A percentile compares a stretch with the other conserved stretches of the same genome.
Evolutionary conservation across 2,888 invertebrate species (phyloP).

Genomic region (Thalpophila matura): DNA sequence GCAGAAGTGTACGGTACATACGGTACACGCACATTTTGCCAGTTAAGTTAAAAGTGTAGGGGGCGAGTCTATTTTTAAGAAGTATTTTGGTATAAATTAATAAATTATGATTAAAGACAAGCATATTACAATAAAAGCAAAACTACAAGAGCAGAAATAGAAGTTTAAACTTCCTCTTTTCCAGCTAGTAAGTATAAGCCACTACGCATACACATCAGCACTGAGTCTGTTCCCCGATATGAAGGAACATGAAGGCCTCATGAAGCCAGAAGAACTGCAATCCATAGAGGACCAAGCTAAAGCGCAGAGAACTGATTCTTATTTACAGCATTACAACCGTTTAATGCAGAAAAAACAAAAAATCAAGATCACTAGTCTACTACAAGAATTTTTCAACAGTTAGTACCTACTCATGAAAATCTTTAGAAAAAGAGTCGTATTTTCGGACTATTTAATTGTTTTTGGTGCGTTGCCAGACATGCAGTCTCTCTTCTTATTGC

Average conservation of each 20-base stretch:
- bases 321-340: slow-evolving; percentile 70
- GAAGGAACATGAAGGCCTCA: slow-evolving; percentile 83
- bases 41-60: too few species aligned
- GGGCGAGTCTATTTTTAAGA: too few species aligned
- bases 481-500: slow-evolving; percentile 31
- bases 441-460: not conserved
- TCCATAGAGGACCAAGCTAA: slow-evolving; percentile 75
- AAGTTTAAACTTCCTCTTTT: slow-evolving; percentile 42
- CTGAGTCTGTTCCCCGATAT: slow-evolving; percentile 87
- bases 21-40: too few species aligned
- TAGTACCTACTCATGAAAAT: slow-evolving; percentile 38
- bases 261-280: slow-evolving; percentile 77
- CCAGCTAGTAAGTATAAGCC: slow-evolving; percentile 83
- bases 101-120: not conserved
- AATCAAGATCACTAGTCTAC: slow-evolving; percentile 77
- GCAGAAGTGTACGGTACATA: too few species aligned
- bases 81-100: too few species aligned
- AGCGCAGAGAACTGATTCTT: slow-evolving; percentile 72
- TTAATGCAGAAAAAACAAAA: slow-evolving; percentile 63
- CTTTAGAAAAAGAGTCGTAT: not conserved
- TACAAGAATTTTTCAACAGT: slow-evolving; percentile 81
- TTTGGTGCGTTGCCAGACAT: not conserved
- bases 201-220: slow-evolving; percentile 85
- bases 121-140: not conserved
- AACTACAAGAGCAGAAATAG: not conserved